phyloP scores from a whole-genome alignment of 2,797 vertebrate genomes.

The Taenioides sp. region DNA sequence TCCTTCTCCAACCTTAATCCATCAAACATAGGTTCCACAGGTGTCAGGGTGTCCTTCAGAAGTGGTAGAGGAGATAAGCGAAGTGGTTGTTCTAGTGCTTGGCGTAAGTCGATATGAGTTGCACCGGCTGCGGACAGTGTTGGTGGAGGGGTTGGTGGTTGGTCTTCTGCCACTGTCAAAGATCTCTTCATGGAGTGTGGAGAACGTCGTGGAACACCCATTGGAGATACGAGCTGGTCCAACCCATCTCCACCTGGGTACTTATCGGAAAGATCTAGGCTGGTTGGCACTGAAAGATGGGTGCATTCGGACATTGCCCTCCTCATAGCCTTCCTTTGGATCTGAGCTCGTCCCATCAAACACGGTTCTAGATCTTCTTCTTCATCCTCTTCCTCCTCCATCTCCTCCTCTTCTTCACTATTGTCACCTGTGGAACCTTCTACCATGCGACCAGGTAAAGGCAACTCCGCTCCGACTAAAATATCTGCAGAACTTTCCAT shows the following conservation, averaged over 20 bases:
- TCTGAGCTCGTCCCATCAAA: constrained; percentile 77
- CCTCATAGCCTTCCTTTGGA: constrained; percentile 88
- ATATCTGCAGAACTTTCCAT: constrained; percentile 45
- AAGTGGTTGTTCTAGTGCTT: constrained; percentile 47
- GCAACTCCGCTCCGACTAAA: constrained; percentile 15
- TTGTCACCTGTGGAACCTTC: constrained; percentile 75
- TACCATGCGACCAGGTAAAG: constrained; percentile 32
- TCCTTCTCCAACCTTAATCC: constrained; percentile 57
- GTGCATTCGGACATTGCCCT: constrained; percentile 96
- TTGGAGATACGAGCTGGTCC: constrained; percentile 63
- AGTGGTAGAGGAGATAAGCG: constrained; percentile 52
- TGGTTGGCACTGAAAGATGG: constrained; percentile 87
- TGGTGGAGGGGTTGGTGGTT: constrained; percentile 70
- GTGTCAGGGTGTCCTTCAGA: constrained; percentile 53
- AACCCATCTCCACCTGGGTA: constrained; percentile 79
- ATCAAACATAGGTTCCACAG: constrained; percentile 77
- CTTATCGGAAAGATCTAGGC: constrained; percentile 86
- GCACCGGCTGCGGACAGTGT: constrained; percentile 64
- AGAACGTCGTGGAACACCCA: constrained; percentile 62
- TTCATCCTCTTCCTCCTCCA: constrained; percentile 55
- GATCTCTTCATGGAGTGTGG: constrained; percentile 82
- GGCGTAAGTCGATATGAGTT: constrained; percentile 65
- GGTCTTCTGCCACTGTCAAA: constrained; percentile 85
- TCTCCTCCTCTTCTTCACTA: constrained; percentile 66
- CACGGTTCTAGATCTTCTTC: constrained; percentile 70